Conservation (phyloP, 2,888 invertebrate genomes). For the Camponotus fellah region DNA sequence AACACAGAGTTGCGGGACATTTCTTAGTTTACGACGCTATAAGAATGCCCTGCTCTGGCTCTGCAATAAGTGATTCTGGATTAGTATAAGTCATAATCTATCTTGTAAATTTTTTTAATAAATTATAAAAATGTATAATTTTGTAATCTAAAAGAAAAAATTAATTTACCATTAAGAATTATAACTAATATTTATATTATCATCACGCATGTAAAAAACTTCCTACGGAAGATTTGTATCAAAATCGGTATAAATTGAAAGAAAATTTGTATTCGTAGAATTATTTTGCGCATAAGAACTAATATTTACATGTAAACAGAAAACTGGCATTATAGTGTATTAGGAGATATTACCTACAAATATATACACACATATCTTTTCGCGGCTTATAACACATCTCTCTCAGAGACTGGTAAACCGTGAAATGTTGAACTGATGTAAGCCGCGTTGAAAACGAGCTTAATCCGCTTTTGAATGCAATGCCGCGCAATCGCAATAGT, state of each 20-base stretch:
- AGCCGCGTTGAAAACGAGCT: constrained; percentile 50
- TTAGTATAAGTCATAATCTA: neutral
- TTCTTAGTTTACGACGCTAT: constrained; percentile 14
- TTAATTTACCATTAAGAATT: neutral
- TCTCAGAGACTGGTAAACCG: constrained; percentile 39
- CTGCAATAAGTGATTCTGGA: constrained; percentile 22
- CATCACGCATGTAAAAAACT: neutral
- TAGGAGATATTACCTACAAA: constrained; percentile 23
- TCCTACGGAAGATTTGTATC: neutral
- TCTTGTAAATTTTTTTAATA: neutral
- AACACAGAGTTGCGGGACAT: constrained; percentile 9
- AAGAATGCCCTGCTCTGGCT: neutral
- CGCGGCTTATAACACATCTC: constrained; percentile 27
- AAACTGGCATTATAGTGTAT: neutral
- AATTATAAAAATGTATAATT: neutral
- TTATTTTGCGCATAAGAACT: neutral
- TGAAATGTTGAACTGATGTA: constrained; percentile 46
- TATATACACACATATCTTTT: constrained; percentile 30
- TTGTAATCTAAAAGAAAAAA: neutral
- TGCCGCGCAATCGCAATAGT: constrained; percentile 32
- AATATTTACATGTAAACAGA: constrained; percentile 5
- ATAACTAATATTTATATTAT: neutral
- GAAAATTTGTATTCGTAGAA: neutral
- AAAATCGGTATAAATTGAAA: neutral
- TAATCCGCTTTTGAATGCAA: constrained; percentile 50